Percentiles rank a stretch among this genome's conserved stretches.
Conservation (phyloP, 1,140 invertebrate genomes). For the Caenorhabditis elegans region DNA sequence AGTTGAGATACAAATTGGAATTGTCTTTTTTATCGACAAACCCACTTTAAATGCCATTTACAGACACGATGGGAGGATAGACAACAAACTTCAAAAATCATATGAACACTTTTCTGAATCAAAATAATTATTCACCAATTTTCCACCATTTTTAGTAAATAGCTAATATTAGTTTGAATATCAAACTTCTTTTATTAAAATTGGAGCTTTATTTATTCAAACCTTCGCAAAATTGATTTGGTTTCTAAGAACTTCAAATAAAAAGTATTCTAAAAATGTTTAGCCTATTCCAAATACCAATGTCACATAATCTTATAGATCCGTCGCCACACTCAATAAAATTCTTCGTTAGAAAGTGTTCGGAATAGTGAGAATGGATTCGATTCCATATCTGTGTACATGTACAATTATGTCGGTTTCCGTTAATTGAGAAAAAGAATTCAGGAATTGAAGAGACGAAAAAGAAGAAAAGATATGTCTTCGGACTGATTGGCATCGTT, state of each 20-base stretch:
- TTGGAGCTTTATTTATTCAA: too few species aligned
- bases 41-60: not conserved
- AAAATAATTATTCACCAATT: too few species aligned
- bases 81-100: too few species aligned
- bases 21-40: not conserved
- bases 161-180: too few species aligned
- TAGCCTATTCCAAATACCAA: not conserved
- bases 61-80: too few species aligned
- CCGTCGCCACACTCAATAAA: conserved; percentile 25
- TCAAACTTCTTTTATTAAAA: too few species aligned
- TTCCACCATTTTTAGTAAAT: too few species aligned
- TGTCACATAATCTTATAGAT: not conserved
- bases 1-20: not conserved
- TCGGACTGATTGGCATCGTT: conserved; percentile 32
- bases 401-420: conserved; percentile 30
- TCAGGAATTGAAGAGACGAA: not conserved
- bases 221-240: too few species aligned
- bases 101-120: too few species aligned
- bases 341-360: not conserved
- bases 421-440: conserved; percentile 13
- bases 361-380: conserved; percentile 23
- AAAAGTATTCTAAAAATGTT: too few species aligned
- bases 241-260: too few species aligned
- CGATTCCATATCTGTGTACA: conserved; percentile 30
- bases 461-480: conserved; percentile 1